Evolutionary conservation across 2,888 invertebrate genomes (phyloP).

Genomic region (Coelinius sp.): DNA sequence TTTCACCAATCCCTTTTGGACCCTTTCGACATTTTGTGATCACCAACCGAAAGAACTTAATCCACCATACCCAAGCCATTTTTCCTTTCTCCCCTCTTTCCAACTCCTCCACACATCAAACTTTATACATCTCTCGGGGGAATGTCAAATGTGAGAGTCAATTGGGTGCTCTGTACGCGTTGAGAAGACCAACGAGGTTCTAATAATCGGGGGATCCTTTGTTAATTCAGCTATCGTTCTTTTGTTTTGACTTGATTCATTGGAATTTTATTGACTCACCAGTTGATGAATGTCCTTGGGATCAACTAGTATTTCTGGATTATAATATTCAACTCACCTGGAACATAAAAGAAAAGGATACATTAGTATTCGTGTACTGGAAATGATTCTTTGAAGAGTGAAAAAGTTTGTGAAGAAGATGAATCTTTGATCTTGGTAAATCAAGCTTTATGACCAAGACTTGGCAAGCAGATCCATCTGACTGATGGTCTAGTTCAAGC

Average conservation of each 20-base stretch:
- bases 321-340: slow-evolving; percentile 45
- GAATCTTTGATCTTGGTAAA: neutral
- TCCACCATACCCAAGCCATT: slow-evolving; percentile 24
- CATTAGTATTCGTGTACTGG: neutral
- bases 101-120: slow-evolving; percentile 2
- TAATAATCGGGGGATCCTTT: slow-evolving; percentile 36
- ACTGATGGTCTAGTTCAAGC: slow-evolving; percentile 28
- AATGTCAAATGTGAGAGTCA: slow-evolving; percentile 31
- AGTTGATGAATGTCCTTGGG: neutral
- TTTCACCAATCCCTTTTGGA: neutral
- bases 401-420: neutral
- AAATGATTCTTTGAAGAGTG: neutral
- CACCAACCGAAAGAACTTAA: slow-evolving; percentile 27
- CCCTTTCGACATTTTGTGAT: neutral
- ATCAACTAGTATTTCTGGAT: neutral
- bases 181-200: slow-evolving; percentile 34
- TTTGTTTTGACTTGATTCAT: neutral
- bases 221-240: slow-evolving; percentile 24
- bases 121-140: slow-evolving; percentile 35
- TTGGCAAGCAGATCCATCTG: slow-evolving; percentile 4
- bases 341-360: slow-evolving; percentile 38
- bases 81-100: neutral
- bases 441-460: neutral
- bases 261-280: neutral
- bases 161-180: slow-evolving; percentile 33